Evolutionary conservation across 2,888 invertebrate species (phyloP), one percentile per base, ranked within the genome.

Genomic region (Archips crataeganus): DNA sequence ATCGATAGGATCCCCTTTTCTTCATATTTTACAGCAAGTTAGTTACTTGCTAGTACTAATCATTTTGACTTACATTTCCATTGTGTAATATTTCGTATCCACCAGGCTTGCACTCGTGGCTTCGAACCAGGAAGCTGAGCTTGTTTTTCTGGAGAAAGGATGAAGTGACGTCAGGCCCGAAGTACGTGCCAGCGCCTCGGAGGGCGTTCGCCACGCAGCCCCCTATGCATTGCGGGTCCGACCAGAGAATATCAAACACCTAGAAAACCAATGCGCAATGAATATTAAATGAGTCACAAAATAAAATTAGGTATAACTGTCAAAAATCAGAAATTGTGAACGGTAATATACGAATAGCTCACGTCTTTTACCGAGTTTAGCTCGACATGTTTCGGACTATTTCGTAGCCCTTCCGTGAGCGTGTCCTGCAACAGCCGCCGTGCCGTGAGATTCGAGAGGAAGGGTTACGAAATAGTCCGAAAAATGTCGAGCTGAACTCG

Each of bases 161-260:
- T 59, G 96, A 95, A 0, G 98, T 98, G 64, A 98, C 96, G 85
- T 99, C 98, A 0, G 98, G 98, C 0, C 99, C 99, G 87, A 98
- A 99, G 91, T 98, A 98, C 2, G 98, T 97, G 2, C 99, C 99
- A 3, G 98, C 99, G 0, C 99, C 99, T 15, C 98, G 95, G 74
- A 98, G 95, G 8, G 96, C 96, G 84, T 98, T 98, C 2, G 98
- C 98, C 76, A 96, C 96, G 84, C 98, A 98, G 2, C 98, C 98
- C 9, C 96, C 96, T 1, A 94, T 95, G 70, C 96, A 95, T 87
- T 97, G 97, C 0, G 99, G 99, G 91, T 99, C 99, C 80, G 98
- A 98, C 99, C 99, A 99, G 79, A 99, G 95, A 49, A 98, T 96
- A 88, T 99, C 99, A 85, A 98, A 97, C n/a, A 99, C 96, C 98